Evolutionary conservation across 2,113 vertebrate genomes (phyloP), one percentile per base, ranked within the genome.

Genomic region (Bagarius yarrelli): DNA sequence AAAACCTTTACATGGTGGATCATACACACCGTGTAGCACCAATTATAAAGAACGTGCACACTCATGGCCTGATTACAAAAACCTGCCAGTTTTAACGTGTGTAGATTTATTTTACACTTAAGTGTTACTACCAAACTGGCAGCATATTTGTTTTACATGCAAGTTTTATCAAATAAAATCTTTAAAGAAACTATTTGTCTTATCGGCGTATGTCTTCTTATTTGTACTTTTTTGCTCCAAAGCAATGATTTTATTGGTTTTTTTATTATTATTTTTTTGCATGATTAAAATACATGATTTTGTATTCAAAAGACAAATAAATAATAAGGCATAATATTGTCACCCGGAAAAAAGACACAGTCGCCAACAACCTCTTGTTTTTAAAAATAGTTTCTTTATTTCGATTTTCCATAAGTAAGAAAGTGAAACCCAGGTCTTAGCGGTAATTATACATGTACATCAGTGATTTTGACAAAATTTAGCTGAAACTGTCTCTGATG

Each of bases 381-480:
- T 52, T 55, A 57, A 57, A 69, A 79, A 53, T 67, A 52, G 36
- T 47, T 61, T 25, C 27, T 78, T 78, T 66, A 5, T 5, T 36
- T 1, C 21, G 47, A 69, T 56, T 60, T 60, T 27, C 8, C 74
- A 60, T 23, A 8, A 27, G 34, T 40, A 60, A 36, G 34, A 27
- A 47, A 44, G 59, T n/a, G n/a, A n/a, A n/a, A n/a, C n/a, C n/a
- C n/a, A n/a, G n/a, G n/a, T n/a, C n/a, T n/a, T n/a, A n/a, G 56
- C 34, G 44, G 12, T 44, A 59, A 76, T 47, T n/a, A n/a, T n/a
- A n/a, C n/a, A n/a, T n/a, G n/a, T n/a, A n/a, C n/a, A n/a, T 40
- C 60, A 8, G 27, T 63, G 14, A 63, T 63, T 63, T 63, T 73
- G 18, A 14, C 53, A 57, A 13, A 59, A 59, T 9, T 67, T 40